Conservation (phyloP, 2,113 vertebrate species). For the Pluvianellus socialis region DNA sequence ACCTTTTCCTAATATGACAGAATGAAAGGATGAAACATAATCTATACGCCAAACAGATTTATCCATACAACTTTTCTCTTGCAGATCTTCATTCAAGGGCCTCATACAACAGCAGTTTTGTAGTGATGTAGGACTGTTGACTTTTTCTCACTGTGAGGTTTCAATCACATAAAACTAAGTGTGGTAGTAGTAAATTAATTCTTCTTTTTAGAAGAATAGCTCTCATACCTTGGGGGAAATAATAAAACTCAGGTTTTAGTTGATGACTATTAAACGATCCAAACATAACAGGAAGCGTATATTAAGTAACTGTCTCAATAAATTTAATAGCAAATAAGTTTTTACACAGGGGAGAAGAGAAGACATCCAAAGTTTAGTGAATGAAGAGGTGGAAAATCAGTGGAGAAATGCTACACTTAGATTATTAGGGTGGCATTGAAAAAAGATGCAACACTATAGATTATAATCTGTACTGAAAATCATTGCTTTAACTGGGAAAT, state of each 20-base stretch:
- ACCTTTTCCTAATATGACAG: not conserved
- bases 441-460: not conserved
- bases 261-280: not conserved
- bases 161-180: not conserved
- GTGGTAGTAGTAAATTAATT: not conserved
- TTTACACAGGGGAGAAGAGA: not conserved
- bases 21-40: not conserved
- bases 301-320: not conserved
- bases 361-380: not conserved
- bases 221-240: not conserved
- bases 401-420: not conserved
- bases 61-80: not conserved
- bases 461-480: not conserved
- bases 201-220: not conserved
- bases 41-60: not conserved
- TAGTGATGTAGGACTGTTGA: not conserved
- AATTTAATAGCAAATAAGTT: not conserved
- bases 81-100: not conserved
- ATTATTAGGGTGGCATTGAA: not conserved
- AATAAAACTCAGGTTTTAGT: not conserved
- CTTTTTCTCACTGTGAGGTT: not conserved
- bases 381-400: not conserved
- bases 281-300: not conserved
- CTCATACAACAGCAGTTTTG: not conserved
- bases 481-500: not conserved